Percentiles rank a stretch among this genome's conserved stretches.
phyloP scores from a whole-genome alignment of 1,140 invertebrate genomes.

The Sycophaga agraensis region DNA sequence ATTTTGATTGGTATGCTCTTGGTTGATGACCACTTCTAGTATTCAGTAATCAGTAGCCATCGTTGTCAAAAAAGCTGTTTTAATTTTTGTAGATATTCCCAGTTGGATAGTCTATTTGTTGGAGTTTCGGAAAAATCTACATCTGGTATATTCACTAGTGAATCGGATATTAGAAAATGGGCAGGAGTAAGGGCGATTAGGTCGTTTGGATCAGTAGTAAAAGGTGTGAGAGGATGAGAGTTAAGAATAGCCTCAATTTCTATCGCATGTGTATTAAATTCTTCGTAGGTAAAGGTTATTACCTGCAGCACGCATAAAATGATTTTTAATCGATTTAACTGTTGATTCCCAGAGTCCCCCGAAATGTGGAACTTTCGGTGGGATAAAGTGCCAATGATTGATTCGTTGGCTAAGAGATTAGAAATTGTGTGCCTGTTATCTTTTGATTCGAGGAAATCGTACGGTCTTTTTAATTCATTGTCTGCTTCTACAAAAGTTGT shows the following conservation, averaged over 20 bases:
- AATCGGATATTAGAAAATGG: constrained; percentile 3
- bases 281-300: constrained; percentile 11
- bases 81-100: constrained; percentile 33
- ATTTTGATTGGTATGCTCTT: not conserved
- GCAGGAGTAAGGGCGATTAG: constrained; percentile 15
- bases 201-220: too few species aligned
- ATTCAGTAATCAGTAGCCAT: constrained; percentile 34
- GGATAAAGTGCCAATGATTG: constrained; percentile 29
- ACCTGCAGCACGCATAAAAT: constrained; percentile 35
- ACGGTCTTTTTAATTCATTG: constrained; percentile 22
- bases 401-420: not conserved
- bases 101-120: constrained; percentile 32
- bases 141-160: constrained; percentile 21
- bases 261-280: too few species aligned
- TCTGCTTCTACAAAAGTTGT: constrained; percentile 25
- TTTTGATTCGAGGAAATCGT: not conserved
- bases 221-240: too few species aligned
- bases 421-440: not conserved
- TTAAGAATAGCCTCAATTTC: too few species aligned
- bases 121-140: too few species aligned
- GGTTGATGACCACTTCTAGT: not conserved
- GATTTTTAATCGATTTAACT: too few species aligned
- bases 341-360: constrained; percentile 30
- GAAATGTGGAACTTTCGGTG: constrained; percentile 20
- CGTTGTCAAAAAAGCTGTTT: constrained; percentile 42